Base-by-base conservation (phyloP, 1,140 invertebrate genomes). In the Megalopta genalis region DNA sequence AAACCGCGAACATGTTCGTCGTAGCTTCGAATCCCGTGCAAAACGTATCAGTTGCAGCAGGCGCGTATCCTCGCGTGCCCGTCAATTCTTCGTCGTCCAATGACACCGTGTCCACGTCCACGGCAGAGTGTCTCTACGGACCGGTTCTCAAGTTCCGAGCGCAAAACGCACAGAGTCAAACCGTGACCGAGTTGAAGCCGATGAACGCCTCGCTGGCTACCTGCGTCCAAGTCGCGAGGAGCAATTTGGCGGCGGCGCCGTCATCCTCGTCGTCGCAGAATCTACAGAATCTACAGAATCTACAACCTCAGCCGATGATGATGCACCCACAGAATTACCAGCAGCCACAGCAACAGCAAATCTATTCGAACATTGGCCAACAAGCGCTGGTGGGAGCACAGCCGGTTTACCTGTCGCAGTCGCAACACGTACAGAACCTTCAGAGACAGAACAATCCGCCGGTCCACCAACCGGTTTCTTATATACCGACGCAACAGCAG, bases 101-200 rank as follows among this genome's bases (percentile, higher is more conserved):
- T 21, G 68, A 49, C 27, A 25, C 39, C 23, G 64, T 81, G 76
- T 70, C 87, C n/a, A 52, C 79, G 25, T 78, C 84, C 12, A 81
- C 69, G n/a, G 49, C 79, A 8, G 92, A 92, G 63, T 91, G 91
- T 49, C 82, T 92, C 9, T 93, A 93, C 67, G 92, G 91, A 0
- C 92, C 92, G 3, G 92, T 93, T 18, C 73, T 93, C 14, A 93
- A 93, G 65, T 93, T 93, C 75, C 91, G 90, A 7, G 89, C 88
- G 0, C 91, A 90, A 18, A 89, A 79, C 25, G 69, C 72, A 1
- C 86, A 86, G 32, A 84, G 67, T 46, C 85, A 89, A 68, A 77
- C 68, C 12, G 69, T 71, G 12, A 10, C 54, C 23, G 87, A 90
- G 2, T 67, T 77, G n/a, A 90, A 84, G 32, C 21, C 87, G 18